Evolutionary conservation across 2,113 vertebrate species (phyloP), one percentile per base, ranked within the genome.

Genomic region (Corvus moneduloides): DNA sequence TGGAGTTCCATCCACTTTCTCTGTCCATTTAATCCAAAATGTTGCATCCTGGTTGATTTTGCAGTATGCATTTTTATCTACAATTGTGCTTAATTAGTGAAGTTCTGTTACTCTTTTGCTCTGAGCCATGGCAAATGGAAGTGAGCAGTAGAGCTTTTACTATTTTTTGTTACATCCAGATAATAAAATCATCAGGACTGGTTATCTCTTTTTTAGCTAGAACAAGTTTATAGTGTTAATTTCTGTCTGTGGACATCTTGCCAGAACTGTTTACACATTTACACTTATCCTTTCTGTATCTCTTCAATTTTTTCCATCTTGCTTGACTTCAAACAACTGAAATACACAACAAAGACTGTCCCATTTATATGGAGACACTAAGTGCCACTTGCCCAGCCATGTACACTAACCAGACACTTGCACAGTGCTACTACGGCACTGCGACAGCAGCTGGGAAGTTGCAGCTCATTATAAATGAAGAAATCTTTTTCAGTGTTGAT

Each of bases 191-290:
- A 73, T 18, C 26, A 49, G 52, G 52, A 72, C 0, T 44, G 39
- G 71, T 2, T 1, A 64, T 76, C 44, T 75, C 56, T 28, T 76
- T 49, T 83, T 43, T 32, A 73, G 48, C 56, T 84, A 75, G 18
- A 78, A 76, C 11, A 62, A 72, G 21, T 37, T 83, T 52, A 43
- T 17, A 56, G 43, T 23, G 46, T 84, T 75, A 48, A 76, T 73
- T 92, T 86, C 41, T 66, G 24, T 77, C 68, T 11, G 17, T 58
- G 39, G 37, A 73, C 86, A 54, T 80, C 41, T 43, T 79, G 49
- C 76, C 80, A 94, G 79, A 62, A 61, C 28, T 24, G 7, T 93
- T 85, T 46, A 68, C 91, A 84, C n/a, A 43, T 91, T 95, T 93
- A 86, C 77, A 28, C 28, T 88, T 88, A 0, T 21, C 59, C 33